phyloP scores from a whole-genome alignment of 1,140 invertebrate species.

The Brachystomella parvula region DNA sequence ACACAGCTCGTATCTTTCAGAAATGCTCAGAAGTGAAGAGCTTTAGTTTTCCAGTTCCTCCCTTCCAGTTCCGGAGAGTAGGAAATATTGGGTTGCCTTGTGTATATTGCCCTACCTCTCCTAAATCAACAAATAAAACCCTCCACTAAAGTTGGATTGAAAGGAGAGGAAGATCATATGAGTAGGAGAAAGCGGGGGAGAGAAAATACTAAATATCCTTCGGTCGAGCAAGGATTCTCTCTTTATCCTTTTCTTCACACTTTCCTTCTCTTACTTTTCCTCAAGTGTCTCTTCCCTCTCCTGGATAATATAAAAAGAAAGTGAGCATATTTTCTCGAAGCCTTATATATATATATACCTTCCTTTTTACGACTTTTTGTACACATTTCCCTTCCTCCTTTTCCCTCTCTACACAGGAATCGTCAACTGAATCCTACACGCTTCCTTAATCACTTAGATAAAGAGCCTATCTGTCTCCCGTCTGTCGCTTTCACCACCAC shows the following conservation, averaged over 20 bases:
- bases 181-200: neutral
- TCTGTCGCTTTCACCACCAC: constrained; percentile 6
- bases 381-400: constrained; percentile 28
- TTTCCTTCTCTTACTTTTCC: constrained; percentile 10
- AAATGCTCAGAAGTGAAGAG: no score
- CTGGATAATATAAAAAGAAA: constrained; percentile 7
- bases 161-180: neutral
- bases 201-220: no score
- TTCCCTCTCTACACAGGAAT: constrained; percentile 28
- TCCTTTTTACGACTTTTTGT: constrained; percentile 26
- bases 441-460: constrained; percentile 37
- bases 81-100: neutral
- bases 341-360: constrained; percentile 22
- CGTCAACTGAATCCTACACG: constrained; percentile 33
- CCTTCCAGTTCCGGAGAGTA: neutral
- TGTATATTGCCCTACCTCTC: neutral
- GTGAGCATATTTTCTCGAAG: constrained; percentile 11
- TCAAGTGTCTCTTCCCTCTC: neutral
- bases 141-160: neutral
- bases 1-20: no score
- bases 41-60: neutral
- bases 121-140: constrained; percentile 4
- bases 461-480: constrained; percentile 26
- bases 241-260: neutral
- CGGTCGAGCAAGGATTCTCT: neutral